Conservation (phyloP, 2,888 invertebrate species). For the Drosophila birchii region DNA sequence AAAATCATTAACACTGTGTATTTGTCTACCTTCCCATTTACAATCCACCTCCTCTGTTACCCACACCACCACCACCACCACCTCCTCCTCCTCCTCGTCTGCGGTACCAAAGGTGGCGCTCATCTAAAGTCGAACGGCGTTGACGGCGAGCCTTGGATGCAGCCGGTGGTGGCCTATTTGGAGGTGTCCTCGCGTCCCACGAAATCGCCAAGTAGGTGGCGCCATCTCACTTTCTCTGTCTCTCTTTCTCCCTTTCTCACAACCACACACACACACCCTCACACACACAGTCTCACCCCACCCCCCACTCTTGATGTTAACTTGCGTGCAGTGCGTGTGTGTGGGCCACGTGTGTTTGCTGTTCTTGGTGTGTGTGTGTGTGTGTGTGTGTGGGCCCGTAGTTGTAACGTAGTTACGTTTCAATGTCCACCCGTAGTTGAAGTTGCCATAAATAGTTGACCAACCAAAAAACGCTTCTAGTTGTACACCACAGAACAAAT, state of each 20-base stretch:
- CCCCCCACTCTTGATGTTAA: constrained; percentile 52
- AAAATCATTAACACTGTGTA: constrained; percentile 47
- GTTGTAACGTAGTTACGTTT: constrained; percentile 70
- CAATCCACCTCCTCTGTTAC: not conserved
- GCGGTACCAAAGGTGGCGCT: constrained; percentile 81
- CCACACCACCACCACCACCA: not conserved
- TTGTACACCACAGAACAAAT: constrained; percentile 40
- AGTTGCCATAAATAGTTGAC: constrained; percentile 66
- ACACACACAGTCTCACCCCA: constrained; percentile 28
- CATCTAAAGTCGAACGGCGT: constrained; percentile 70
- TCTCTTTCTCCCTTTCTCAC: constrained; percentile 19
- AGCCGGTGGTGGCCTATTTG: constrained; percentile 84
- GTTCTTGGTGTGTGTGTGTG: constrained; percentile 41
- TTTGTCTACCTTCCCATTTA: constrained; percentile 41
- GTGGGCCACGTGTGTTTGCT: constrained; percentile 34
- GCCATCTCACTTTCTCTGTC: constrained; percentile 40
- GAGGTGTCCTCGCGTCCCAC: constrained; percentile 85
- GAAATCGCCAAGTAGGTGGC: constrained; percentile 85
- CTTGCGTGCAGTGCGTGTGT: constrained; percentile 34
- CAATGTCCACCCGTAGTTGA: constrained; percentile 74
- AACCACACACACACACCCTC: constrained; percentile 21
- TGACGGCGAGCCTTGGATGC: constrained; percentile 81
- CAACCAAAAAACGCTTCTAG: constrained; percentile 66
- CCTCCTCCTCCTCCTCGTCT: not conserved
- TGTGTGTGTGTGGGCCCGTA: constrained; percentile 58